Evolutionary conservation across 2,888 invertebrate genomes (phyloP).

Genomic region (Chironomus riparius): DNA sequence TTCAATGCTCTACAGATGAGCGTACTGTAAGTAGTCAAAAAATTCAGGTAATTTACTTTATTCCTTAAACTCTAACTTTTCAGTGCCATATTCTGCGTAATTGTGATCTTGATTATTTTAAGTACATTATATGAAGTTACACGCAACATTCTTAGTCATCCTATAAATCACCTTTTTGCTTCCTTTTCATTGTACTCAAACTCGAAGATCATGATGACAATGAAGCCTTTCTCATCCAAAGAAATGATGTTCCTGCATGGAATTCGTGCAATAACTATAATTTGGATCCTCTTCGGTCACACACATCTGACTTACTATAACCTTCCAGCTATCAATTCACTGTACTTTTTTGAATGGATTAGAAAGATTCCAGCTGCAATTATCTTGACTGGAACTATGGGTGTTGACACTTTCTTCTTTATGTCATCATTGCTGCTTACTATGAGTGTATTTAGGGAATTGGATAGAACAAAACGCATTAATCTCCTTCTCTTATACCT

Average conservation of each 20-base stretch:
- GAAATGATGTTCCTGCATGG: slow-evolving; percentile 44
- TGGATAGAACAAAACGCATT: slow-evolving; percentile 40
- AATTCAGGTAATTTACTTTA: background rate
- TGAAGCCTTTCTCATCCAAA: slow-evolving; percentile 34
- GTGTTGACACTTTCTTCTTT: slow-evolving; percentile 55
- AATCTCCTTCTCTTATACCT: slow-evolving; percentile 40
- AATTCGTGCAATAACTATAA: slow-evolving; percentile 42
- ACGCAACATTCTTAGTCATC: too few species aligned
- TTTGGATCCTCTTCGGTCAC: slow-evolving; percentile 45
- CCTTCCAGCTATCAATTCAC: background rate
- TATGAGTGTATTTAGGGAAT: slow-evolving; percentile 39
- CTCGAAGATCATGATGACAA: slow-evolving; percentile 40
- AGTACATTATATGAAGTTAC: slow-evolving; percentile 1
- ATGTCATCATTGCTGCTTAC: slow-evolving; percentile 52
- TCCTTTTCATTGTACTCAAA: slow-evolving; percentile 43
- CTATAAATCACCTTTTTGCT: slow-evolving; percentile 31
- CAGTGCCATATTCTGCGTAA: background rate
- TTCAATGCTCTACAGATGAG: slow-evolving; percentile 37
- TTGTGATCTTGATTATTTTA: background rate
- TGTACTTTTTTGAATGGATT: background rate
- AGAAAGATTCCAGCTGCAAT: background rate
- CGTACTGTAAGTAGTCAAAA: slow-evolving; percentile 36
- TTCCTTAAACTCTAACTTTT: background rate
- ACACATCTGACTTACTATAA: background rate
- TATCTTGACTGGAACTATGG: background rate